Evolutionary conservation across 1,140 invertebrate genomes (phyloP), one percentile per base, ranked within the genome.

Genomic region (Apis cerana): DNA sequence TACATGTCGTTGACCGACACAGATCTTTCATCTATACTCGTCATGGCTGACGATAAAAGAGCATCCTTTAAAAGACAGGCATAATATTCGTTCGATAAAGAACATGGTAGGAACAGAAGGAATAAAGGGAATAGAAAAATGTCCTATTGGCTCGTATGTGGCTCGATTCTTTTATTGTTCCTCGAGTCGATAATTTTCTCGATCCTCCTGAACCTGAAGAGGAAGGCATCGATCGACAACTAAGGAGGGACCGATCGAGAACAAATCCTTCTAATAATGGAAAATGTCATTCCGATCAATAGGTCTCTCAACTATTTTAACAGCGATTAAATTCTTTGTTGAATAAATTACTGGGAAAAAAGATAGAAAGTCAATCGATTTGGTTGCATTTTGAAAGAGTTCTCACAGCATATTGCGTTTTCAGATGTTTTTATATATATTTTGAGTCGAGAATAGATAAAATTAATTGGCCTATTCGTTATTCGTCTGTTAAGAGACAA

Each of bases 21-120:
- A 48, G 58, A 75, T 72, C 23, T 75, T 33, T 19, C 21, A 10
- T 48, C 3, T 21, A 10, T 17, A 48, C 13, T 56, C n/a, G 58
- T 75, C 58, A 59, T 13, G 1, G 27, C 64, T 58, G 61, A 43
- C 75, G 21, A 81, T 72, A 64, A 81, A 75, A 23, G 33, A 21
- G 48, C 61, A 33, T 75, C 70, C 70, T 67, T 58, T 27, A 23
- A 33, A 13, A 17, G 21, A 75, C 62, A 50, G 11, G 1, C 52
- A 61, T 81, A 75, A 77, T 69, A 65, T 62, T n/a, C 23, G 80
- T 52, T 61, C 33, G 75, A 82, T 77, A 77, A 82, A n/a, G 54
- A 70, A 62, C 80, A 5, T 1, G 27, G n/a, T 27, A 62, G 10
- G 69, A 69, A 69, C 11, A n/a, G 2, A 1, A 15, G 5, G 21